Percentiles rank a stretch among this genome's conserved stretches.
These are phyloP conservation scores for Fragum sueziense DNA, from an alignment of 2,888 invertebrate species.

Conservation along the genomic window DNA sequence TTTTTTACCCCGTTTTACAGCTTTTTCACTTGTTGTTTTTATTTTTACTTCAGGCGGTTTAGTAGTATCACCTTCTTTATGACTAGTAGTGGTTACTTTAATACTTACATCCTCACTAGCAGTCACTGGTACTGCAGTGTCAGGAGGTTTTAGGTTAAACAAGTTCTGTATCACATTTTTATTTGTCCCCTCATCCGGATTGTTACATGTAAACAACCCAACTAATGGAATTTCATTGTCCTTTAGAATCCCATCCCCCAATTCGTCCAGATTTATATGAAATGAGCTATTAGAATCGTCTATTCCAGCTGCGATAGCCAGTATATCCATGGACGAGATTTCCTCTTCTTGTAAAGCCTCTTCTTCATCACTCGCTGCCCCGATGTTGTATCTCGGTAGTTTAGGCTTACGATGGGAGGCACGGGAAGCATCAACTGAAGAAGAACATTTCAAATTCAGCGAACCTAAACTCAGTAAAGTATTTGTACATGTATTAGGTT, in stretches of 20 bases:
- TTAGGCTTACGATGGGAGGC: constrained; percentile 59
- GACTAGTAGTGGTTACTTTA: not conserved
- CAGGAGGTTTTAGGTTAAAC: constrained; percentile 37
- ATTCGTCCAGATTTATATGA: constrained; percentile 48
- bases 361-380: constrained; percentile 56
- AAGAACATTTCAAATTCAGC: not conserved
- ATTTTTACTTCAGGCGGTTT: not conserved
- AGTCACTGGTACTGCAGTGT: not conserved
- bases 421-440: constrained; percentile 43
- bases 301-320: constrained; percentile 31
- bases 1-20: constrained; percentile 10
- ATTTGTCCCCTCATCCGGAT: constrained; percentile 35
- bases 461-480: too few relatives aligned
- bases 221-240: constrained; percentile 40
- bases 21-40: not conserved
- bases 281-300: constrained; percentile 47
- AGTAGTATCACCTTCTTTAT: not conserved
- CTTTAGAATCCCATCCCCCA: constrained; percentile 44
- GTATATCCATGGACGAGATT: constrained; percentile 5
- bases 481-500: too few relatives aligned
- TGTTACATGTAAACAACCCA: constrained; percentile 22
- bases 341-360: not conserved
- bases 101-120: not conserved
- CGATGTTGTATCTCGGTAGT: constrained; percentile 52
- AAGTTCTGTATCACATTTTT: constrained; percentile 33